Percentiles rank a stretch among this genome's conserved stretches.
Conservation (phyloP, 2,888 invertebrate genomes). For the Steinernema scapterisci region DNA sequence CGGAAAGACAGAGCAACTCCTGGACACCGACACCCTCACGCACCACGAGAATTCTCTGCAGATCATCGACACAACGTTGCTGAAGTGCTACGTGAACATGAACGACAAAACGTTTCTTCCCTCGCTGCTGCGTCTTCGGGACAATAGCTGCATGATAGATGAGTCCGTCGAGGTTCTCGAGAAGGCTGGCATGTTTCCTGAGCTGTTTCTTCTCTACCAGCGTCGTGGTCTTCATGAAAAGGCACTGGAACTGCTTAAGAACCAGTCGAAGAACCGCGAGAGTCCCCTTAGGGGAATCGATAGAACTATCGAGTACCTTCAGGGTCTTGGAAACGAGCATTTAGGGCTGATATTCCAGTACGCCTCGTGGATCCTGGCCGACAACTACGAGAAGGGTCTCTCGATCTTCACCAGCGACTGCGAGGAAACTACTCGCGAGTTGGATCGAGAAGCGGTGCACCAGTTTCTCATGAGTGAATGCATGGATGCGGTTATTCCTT, state of each 20-base stretch:
- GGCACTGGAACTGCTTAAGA: conserved; percentile 84
- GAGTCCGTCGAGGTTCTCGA: conserved; percentile 79
- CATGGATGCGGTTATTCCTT: conserved; percentile 82
- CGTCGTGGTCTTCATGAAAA: conserved; percentile 88
- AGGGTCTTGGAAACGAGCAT: conserved; percentile 81
- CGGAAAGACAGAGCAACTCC: conserved; percentile 1
- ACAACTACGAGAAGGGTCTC: conserved; percentile 85
- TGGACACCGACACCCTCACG: conserved; percentile 42
- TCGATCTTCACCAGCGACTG: conserved; percentile 81
- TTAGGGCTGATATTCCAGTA: conserved; percentile 89
- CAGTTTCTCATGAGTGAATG: conserved; percentile 83
- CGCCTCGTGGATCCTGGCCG: conserved; percentile 86
- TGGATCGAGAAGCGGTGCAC: conserved; percentile 85
- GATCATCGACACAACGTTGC: conserved; percentile 92
- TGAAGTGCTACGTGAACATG: conserved; percentile 95
- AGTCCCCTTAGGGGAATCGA: conserved; percentile 81
- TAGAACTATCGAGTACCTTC: conserved; percentile 86
- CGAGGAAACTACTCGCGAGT: conserved; percentile 80
- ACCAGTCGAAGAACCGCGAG: conserved; percentile 74
- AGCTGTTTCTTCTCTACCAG: conserved; percentile 92
- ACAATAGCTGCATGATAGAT: conserved; percentile 86
- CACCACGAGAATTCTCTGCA: conserved; percentile 77
- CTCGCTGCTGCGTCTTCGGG: conserved; percentile 81
- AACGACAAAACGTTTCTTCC: conserved; percentile 94
- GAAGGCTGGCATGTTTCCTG: conserved; percentile 70